These are phyloP conservation scores for Epinotia ramella DNA, from an alignment of 2,888 invertebrate genomes.

Conservation along the genomic window DNA sequence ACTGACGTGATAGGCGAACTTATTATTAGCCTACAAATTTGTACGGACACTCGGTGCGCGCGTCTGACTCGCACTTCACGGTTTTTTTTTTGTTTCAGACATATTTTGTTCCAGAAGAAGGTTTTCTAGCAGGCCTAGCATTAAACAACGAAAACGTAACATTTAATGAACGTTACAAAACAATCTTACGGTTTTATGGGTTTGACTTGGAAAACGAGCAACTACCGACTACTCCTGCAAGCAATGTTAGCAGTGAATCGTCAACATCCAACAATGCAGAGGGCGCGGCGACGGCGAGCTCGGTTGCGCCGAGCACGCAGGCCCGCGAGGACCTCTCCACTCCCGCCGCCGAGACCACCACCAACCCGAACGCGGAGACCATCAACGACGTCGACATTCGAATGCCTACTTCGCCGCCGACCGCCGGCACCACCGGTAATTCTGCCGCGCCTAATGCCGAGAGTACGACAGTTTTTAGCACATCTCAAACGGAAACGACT, in stretches of 20 bases:
- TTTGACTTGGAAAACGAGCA: constrained; percentile 88
- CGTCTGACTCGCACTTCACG: neutral
- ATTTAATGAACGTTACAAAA: constrained; percentile 90
- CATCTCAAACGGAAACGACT: constrained; percentile 44
- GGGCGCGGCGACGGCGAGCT: constrained; percentile 49
- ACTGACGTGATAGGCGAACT: too few species aligned
- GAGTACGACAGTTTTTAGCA: constrained; percentile 52
- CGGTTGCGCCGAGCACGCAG: constrained; percentile 55
- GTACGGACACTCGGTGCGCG: too few species aligned
- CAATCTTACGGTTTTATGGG: constrained; percentile 91
- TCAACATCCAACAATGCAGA: constrained; percentile 48
- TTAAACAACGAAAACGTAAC: constrained; percentile 92
- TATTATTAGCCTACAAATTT: too few species aligned
- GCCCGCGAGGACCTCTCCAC: constrained; percentile 56
- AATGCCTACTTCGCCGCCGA: constrained; percentile 55
- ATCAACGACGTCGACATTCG: constrained; percentile 61
- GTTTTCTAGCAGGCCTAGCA: constrained; percentile 92
- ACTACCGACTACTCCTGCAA: constrained; percentile 62
- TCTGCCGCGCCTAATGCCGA: constrained; percentile 63
- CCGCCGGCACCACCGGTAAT: constrained; percentile 58
- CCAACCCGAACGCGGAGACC: constrained; percentile 67
- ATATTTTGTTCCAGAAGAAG: constrained; percentile 93
- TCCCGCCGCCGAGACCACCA: constrained; percentile 62
- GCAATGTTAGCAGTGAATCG: constrained; percentile 55
- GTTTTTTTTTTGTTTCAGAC: constrained; percentile 83